Evolutionary conservation across 1,140 invertebrate genomes (phyloP).

Genomic region (Hyphantria cunea): DNA sequence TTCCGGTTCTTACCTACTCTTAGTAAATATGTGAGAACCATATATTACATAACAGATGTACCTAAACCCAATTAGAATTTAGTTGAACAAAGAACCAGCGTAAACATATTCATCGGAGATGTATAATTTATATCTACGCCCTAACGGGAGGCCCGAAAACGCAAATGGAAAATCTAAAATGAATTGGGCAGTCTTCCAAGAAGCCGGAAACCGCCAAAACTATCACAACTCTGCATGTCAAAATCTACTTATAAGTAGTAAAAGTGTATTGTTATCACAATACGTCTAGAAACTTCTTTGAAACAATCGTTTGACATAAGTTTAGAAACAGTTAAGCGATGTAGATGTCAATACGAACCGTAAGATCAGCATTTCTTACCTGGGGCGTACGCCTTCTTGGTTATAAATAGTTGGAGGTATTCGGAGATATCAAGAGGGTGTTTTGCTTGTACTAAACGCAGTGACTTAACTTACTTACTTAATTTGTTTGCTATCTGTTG

Average conservation of each 20-base stretch:
- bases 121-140: constrained; percentile 40
- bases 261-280: constrained; percentile 6
- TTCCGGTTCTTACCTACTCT: constrained; percentile 2
- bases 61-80: not conserved
- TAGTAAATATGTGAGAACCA: not conserved
- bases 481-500: no score
- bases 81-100: not conserved
- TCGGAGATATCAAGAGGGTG: no score
- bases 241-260: not conserved
- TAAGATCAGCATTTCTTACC: no score
- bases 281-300: not conserved
- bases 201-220: constrained; percentile 37
- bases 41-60: not conserved
- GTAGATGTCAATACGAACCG: no score
- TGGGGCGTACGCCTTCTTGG: no score
- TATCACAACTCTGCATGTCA: constrained; percentile 16
- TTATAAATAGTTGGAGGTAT: no score
- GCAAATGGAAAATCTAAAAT: constrained; percentile 54
- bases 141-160: constrained; percentile 39
- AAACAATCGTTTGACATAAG: no score
- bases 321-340: no score
- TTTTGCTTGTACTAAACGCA: no score
- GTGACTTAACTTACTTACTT: no score
- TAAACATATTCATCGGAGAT: constrained; percentile 1
- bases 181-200: constrained; percentile 54